Conservation (phyloP, 2,888 invertebrate genomes). For the Miltochrista miniata region DNA sequence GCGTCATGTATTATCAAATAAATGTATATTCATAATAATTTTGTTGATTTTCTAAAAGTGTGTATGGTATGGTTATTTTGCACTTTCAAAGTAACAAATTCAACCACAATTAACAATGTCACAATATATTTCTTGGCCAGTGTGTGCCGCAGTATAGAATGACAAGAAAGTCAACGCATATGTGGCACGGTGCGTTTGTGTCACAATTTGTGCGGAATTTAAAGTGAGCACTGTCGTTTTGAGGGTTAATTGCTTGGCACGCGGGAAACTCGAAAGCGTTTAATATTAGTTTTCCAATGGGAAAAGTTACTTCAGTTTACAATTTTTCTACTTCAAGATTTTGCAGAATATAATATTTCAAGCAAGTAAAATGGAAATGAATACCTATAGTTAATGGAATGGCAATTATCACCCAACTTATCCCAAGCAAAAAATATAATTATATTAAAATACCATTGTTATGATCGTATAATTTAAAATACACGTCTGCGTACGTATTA, state of each 20-base stretch:
- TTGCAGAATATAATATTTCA: no score
- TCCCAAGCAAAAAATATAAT: conserved; percentile 17
- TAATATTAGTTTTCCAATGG: conserved; percentile 21
- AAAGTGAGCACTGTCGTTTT: conserved; percentile 33
- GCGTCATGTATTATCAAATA: no score
- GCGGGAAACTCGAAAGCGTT: conserved; percentile 36
- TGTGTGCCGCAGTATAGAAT: conserved; percentile 7
- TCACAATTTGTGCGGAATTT: conserved; percentile 40
- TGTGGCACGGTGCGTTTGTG: conserved; percentile 27
- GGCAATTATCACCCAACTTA: not conserved
- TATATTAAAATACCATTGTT: conserved; percentile 13
- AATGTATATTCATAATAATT: no score
- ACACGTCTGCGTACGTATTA: conserved; percentile 6
- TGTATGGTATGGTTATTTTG: no score
- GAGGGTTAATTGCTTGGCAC: conserved; percentile 40
- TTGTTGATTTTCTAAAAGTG: no score
- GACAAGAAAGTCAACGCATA: conserved; percentile 25
- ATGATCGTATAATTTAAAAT: conserved; percentile 22
- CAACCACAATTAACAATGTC: conserved; percentile 11
- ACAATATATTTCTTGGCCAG: conserved; percentile 12
- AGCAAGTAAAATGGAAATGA: no score
- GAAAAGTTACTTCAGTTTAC: conserved; percentile 5
- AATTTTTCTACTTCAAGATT: no score
- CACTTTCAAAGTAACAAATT: not conserved
- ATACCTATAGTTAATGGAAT: no score